Evolutionary conservation across 2,113 vertebrate species (phyloP).

Genomic region (Sylvilagus bachmani): DNA sequence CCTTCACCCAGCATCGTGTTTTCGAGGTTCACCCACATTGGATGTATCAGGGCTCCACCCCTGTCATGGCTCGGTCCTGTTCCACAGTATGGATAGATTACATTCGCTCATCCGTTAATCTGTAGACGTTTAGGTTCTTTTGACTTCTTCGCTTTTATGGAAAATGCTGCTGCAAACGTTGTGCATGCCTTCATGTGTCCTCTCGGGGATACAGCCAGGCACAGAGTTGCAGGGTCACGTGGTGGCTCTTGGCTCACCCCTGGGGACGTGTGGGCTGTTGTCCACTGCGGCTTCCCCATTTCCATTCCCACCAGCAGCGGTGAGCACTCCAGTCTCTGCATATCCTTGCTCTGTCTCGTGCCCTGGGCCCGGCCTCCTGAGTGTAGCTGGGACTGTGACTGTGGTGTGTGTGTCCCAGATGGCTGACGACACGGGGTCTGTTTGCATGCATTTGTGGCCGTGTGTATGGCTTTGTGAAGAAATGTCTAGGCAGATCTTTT

Average conservation of each 20-base stretch:
- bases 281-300: accelerated
- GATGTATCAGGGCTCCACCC: accelerated
- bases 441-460: background rate
- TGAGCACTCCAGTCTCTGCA: accelerated
- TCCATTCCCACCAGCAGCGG: accelerated
- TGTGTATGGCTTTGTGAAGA: background rate
- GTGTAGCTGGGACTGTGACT: background rate
- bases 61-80: too few relatives aligned
- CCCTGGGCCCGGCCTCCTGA: too few relatives aligned
- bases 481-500: background rate
- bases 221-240: accelerated
- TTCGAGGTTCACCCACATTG: background rate
- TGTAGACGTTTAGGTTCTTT: too few relatives aligned
- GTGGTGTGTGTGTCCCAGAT: too few relatives aligned
- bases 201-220: accelerated
- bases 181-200: accelerated
- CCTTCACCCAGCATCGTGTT: accelerated
- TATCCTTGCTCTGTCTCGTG: background rate
- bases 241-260: too few relatives aligned
- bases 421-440: accelerated
- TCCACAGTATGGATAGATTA: background rate
- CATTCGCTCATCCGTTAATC: accelerated
- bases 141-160: too few relatives aligned
- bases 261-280: background rate
- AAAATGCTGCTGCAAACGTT: background rate